Conservation (phyloP, 30 jellyfish, hydroid and myxozoan genomes). For the Turritopsis rubra region DNA sequence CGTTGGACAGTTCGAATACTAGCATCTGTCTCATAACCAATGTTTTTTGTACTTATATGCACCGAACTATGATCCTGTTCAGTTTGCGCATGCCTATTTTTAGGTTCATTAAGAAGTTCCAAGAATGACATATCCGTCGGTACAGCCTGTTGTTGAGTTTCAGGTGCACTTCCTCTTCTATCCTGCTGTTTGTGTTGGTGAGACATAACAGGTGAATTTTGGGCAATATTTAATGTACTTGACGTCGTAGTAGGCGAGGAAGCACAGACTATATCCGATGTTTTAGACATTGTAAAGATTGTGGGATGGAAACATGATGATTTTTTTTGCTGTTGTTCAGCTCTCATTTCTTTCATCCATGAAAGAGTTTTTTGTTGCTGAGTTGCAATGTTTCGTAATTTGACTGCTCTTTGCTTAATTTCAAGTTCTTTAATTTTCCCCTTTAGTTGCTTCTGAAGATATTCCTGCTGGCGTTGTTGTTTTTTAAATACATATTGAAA, state of each 20-base stretch:
- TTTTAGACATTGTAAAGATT: no score
- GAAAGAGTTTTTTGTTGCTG: constrained; percentile 6
- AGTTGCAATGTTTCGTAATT: constrained; percentile 11
- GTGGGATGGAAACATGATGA: no score
- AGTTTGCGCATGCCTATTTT: background rate
- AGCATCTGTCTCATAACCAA: background rate
- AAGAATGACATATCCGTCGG: background rate
- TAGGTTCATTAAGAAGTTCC: background rate
- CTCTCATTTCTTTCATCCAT: background rate
- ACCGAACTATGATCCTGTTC: background rate
- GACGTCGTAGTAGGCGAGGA: background rate
- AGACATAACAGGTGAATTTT: no score
- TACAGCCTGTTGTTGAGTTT: no score
- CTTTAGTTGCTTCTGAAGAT: constrained; percentile 9
- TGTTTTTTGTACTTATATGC: background rate
- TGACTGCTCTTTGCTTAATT: background rate
- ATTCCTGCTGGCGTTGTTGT: constrained; percentile 17
- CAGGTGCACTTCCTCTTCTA: no score
- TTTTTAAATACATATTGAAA: background rate
- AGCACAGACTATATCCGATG: background rate
- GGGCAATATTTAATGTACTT: no score
- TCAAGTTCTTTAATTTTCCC: constrained; percentile 15
- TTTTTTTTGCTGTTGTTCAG: background rate
- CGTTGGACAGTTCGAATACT: background rate
- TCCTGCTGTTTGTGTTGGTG: no score